Percentiles rank a stretch among this genome's conserved stretches.
Conservation (phyloP, 2,113 vertebrate species). For the Hippocampus zosterae region DNA sequence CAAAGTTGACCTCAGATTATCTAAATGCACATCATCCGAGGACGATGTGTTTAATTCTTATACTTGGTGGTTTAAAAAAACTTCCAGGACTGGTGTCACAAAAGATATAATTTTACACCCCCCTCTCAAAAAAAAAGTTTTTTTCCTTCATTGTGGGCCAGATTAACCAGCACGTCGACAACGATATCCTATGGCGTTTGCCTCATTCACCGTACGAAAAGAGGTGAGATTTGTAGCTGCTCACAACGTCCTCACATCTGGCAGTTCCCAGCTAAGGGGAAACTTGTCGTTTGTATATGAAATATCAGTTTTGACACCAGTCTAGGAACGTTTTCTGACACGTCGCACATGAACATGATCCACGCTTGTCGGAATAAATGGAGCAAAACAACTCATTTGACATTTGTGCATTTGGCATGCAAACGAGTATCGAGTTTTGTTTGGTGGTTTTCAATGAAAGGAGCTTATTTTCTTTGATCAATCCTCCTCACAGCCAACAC, state of each 20-base stretch:
- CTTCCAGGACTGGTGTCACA: background rate
- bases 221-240: background rate
- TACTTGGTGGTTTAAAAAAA: background rate
- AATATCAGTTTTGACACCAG: background rate
- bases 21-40: constrained; percentile 56
- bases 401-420: constrained; percentile 6
- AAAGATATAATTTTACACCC: background rate
- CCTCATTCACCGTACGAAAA: background rate
- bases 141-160: background rate
- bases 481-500: constrained; percentile 20
- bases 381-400: constrained; percentile 10
- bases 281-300: background rate
- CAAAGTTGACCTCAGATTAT: constrained; percentile 61
- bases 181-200: background rate
- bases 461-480: constrained; percentile 14
- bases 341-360: constrained; percentile 31
- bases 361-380: constrained; percentile 25
- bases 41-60: constrained; percentile 41
- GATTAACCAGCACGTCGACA: background rate
- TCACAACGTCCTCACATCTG: no score
- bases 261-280: no score
- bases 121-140: background rate
- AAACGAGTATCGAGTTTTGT: constrained; percentile 20
- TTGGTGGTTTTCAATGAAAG: constrained; percentile 2
- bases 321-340: background rate